phyloP scores from a whole-genome alignment of 2,888 invertebrate species.

The Eulithis testata region DNA sequence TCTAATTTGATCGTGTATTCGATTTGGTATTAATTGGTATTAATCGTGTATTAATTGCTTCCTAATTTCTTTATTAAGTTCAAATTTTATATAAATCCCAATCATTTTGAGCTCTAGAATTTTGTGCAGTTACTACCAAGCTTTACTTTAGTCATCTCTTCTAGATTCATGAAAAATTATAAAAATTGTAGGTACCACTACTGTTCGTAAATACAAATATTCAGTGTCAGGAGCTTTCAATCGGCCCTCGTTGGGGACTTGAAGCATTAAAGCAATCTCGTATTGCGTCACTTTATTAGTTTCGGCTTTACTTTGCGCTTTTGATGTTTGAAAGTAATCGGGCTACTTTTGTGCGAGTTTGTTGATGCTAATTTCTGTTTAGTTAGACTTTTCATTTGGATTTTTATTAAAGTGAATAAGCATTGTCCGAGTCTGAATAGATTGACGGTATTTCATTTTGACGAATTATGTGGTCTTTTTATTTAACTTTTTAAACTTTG shows the following conservation, averaged over 20 bases:
- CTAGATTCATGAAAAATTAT: too few species aligned
- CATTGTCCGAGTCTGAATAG: neutral
- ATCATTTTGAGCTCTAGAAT: too few species aligned
- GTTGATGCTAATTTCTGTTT: slow-evolving; percentile 49
- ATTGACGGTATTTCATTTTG: neutral
- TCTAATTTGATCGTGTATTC: neutral
- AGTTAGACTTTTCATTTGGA: slow-evolving; percentile 29
- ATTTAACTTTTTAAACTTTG: neutral
- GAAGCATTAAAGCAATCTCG: slow-evolving; percentile 80
- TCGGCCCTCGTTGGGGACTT: slow-evolving; percentile 75
- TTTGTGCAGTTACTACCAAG: too few species aligned
- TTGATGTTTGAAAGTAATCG: slow-evolving; percentile 78
- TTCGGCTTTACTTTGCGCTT: slow-evolving; percentile 75
- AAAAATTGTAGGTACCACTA: neutral
- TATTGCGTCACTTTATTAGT: slow-evolving; percentile 80
- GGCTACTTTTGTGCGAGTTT: slow-evolving; percentile 58
- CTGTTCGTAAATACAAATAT: slow-evolving; percentile 5
- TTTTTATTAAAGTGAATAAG: slow-evolving; percentile 21
- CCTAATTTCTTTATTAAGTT: too few species aligned
- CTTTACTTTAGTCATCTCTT: too few species aligned
- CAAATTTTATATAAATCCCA: too few species aligned
- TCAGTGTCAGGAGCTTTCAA: slow-evolving; percentile 56
- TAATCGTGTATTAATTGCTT: too few species aligned
- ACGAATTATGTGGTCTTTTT: neutral
- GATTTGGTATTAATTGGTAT: too few species aligned